phyloP scores from a whole-genome alignment of 2,113 vertebrate species.

The Panthera tigris region DNA sequence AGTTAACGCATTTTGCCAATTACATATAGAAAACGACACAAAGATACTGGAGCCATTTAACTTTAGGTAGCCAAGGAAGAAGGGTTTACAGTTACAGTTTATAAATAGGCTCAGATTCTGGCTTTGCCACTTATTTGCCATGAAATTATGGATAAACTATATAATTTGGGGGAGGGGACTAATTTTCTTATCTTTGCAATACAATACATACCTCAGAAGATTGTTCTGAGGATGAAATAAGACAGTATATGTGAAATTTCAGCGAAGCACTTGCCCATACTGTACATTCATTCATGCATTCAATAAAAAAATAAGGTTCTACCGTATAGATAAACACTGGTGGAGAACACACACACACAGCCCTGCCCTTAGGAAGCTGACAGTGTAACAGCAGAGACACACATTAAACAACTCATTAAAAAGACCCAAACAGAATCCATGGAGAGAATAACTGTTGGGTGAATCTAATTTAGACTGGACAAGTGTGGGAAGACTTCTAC shows the following conservation, averaged over 20 bases:
- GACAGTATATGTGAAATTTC: background rate
- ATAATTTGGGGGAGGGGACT: background rate
- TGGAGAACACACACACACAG: background rate
- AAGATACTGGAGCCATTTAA: background rate
- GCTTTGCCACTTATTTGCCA: background rate
- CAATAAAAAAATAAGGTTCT: background rate
- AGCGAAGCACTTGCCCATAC: background rate
- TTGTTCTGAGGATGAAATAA: background rate
- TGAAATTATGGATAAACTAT: background rate
- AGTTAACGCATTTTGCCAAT: background rate
- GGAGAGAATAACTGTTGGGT: background rate
- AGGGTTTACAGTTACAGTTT: background rate
- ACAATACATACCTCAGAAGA: background rate
- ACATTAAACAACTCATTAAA: background rate
- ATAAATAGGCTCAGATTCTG: slow-evolving; percentile 2
- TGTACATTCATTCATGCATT: background rate
- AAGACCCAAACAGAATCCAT: background rate
- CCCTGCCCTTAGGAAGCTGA: background rate
- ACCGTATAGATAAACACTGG: background rate
- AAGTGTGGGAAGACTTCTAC: background rate
- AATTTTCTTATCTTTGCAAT: background rate
- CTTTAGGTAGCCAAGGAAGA: background rate
- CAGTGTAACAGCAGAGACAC: background rate
- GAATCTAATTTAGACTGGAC: background rate
- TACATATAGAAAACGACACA: background rate